Percentiles rank a stretch among this genome's conserved stretches.
Evolutionary conservation across 2,797 vertebrate genomes (phyloP).

Genomic region (Margarornis squamiger): DNA sequence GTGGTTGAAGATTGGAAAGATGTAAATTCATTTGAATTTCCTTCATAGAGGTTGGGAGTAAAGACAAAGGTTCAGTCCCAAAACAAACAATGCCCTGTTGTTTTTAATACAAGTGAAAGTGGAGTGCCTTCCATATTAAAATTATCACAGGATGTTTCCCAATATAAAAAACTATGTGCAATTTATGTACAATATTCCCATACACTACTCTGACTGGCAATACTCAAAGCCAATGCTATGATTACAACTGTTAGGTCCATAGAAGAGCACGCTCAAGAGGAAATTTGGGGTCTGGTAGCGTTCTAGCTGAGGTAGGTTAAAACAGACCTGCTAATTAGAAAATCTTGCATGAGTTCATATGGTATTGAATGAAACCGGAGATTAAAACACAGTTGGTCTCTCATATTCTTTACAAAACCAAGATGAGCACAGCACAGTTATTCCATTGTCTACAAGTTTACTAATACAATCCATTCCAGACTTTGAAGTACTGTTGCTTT

Average conservation of each 20-base stretch:
- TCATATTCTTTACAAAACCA: not conserved
- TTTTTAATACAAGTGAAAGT: conserved; percentile 16
- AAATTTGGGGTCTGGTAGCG: not conserved
- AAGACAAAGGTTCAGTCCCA: not conserved
- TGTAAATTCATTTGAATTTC: not conserved
- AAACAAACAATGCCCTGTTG: not conserved
- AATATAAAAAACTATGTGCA: conserved; percentile 52
- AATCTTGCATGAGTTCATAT: not conserved
- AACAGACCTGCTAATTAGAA: conserved; percentile 51
- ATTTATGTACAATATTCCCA: conserved; percentile 38
- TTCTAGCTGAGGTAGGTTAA: conserved; percentile 77
- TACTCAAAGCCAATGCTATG: not conserved
- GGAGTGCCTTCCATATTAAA: conserved; percentile 15
- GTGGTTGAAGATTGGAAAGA: not conserved
- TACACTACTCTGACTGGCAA: not conserved
- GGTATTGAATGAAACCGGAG: not conserved
- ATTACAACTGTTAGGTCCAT: not conserved
- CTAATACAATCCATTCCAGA: not conserved
- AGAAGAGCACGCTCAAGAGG: conserved; percentile 15
- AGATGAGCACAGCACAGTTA: not conserved
- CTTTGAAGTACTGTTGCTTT: not conserved
- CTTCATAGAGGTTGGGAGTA: not conserved
- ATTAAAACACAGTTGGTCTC: not conserved
- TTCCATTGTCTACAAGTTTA: not conserved
- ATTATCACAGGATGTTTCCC: not conserved